Evolutionary conservation across 2,113 vertebrate species (phyloP), one percentile per base, ranked within the genome.

Genomic region (Copsychus sechellarum): DNA sequence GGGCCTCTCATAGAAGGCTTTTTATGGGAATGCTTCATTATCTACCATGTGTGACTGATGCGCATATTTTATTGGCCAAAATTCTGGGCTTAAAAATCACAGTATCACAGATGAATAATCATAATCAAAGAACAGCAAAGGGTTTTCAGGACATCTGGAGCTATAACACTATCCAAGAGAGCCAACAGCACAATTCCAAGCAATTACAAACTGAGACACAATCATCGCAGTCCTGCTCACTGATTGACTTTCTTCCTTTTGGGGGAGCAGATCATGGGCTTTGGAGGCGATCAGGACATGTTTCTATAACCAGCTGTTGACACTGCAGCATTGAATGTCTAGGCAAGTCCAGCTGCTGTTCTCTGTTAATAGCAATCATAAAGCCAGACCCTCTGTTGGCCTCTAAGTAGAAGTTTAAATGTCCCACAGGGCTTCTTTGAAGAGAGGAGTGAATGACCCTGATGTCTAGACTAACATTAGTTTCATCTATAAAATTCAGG

Each of bases 381-480:
- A 88, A 95, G 36, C 23, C 45, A 50, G 74, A 57, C 54, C 45
- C 53, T 88, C 48, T 58, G 15, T 1, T 4, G 3, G 58, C 42
- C 64, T 90, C 33, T 45, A 24, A 88, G 73, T 3, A 42, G 26
- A 71, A 87, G 33, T 61, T 69, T 57, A 86, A 82, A 54, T 6
- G 33, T 77, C 66, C 50, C 79, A 54, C 18, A 73, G 65, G 76
- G 28, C 58, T 82, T 25, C 64, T 84, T 86, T 40, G 31, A 58
- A 82, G 56, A 71, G 56, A 87, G 26, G 24, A 90, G 31, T 4
- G 9, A 93, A 82, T 61, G 57, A 73, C 62, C 66, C 78, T 80
- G 15, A 50, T 88, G 80, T 83, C 88, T 85, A 80, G 61, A 88
- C 82, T 82, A 92, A 77, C 50, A 92, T 69, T 62, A 94, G 17